Base-by-base conservation (phyloP, 53 echinoderm and acorn worm species). In the Temnopleurus reevesii region DNA sequence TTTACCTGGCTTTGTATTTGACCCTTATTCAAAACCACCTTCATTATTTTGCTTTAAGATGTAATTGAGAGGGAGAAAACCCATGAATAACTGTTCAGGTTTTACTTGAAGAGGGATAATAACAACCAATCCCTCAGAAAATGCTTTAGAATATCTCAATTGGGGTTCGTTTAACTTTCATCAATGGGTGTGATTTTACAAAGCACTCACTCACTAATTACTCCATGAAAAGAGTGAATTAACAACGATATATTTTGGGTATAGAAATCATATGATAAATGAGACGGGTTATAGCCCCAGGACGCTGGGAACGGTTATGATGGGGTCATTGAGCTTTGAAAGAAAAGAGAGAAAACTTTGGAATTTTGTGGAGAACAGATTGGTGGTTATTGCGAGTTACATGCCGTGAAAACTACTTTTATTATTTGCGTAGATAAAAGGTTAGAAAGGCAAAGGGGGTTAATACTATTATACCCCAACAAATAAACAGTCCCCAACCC, bases 121-220 rank as follows among this genome's bases (percentile, higher is more conserved):
- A 41, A 71, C 41, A 71, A 21, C 36, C 19, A 36, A 71, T 2
- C 71, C 38, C n/a, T 43, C 23, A 7, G 43, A 71, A 41, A 43
- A 38, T 41, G 8, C 71, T 27, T 71, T 71, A 43, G 71, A 71
- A 71, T 71, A 38, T 5, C 2, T 71, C 71, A 71, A 71, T 49
- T 49, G 26, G 79, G 27, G 79, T 79, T 79, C 79, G 79, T 79
- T 79, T 79, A 79, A 79, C 79, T 79, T 29, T 13, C 19, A n/a
- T 83, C 55, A 83, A 83, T 33, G 56, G 55, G 83, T 51, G 83
- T n/a, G 56, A 83, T 53, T 83, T 29, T 35, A 56, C 36, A 83
- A 83, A 56, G 56, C 33, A 15, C 56, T 83, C 83, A 54, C 36
- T n/a, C 38, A 36, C 83, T 83, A 83, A 83, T 83, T 83, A 83